Evolutionary conservation across 1,140 invertebrate species (phyloP), one percentile per base, ranked within the genome.

Genomic region (Panagrolaimus sp.): DNA sequence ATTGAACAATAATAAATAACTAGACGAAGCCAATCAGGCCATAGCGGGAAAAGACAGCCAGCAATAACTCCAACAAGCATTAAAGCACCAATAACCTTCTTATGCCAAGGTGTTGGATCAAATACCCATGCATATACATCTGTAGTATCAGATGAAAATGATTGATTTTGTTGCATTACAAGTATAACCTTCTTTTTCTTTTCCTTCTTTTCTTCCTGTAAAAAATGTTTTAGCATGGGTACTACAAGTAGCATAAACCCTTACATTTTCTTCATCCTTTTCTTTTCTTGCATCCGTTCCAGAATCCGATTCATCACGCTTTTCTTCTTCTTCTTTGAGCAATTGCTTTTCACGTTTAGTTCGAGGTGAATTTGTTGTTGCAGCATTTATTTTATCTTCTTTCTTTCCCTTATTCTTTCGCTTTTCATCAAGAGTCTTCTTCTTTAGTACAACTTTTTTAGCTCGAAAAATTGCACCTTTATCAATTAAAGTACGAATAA

Each of bases 101-200:
- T 96, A 85, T 93, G 92, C 69, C 93, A 88, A 9, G 94, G 93
- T 77, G 96, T 93, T 5, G 95, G 95, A 84, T 98, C 95, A 85
- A 96, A 99, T 67, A 98, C 91, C 96, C 96, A 98, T 14, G 98
- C 95, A 85, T 97, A 99, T 3, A 95, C 91, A 83, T 87, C 78
- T 11, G 80, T 74, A 53, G 72, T 65, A 27, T 81, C 78, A 11
- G 68, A 51, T 3, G 71, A 67, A 65, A 81, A 82, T 4, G 62
- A 47, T 68, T 81, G 80, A 9, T 70, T 64, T 25, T 76, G 65
- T 64, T 81, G 81, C 44, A 68, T 67, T 14, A 70, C 68, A 20
- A 81, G 68, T 53, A 81, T 81, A 25, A 84, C 70, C 63, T 83
- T 77, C 27, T 76, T 73, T 61, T 80, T 85, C 77, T 79, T 80